Base-by-base conservation (phyloP, 2,888 invertebrate species). In the Athripsodes cinereus region DNA sequence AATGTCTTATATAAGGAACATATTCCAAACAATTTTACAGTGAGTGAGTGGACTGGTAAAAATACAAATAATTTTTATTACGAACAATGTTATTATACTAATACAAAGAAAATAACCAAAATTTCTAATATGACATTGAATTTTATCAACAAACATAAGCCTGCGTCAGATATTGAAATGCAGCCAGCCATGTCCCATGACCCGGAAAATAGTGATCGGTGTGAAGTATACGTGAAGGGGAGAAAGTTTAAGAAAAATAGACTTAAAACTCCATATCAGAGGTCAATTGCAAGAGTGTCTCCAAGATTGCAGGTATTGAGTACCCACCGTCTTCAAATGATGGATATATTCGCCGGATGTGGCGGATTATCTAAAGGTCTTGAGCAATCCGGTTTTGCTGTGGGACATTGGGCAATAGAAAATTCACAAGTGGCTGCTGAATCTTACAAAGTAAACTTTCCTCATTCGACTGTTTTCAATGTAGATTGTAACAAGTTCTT, bases 261-360 rank as follows among this genome's bases (percentile, higher is more conserved):
- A 10, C 16, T 46, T 10, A 48, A 21, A 21, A 48, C 19, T 5
- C 21, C 11, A 5, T n/a, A 48, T 10, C 18, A 48, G 13, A 48
- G 19, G 19, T 19, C 21, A 19, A 16, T 3, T 21, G 5, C 52
- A 8, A 34, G 16, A 34, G 13, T 18, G 13, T 18, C 16, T 13
- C 11, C 8, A 40, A 51, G 18, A 19, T n/a, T 16, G 2, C 2
- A 52, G 26, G 3, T 10, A 26, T 6, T 26, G 26, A 26, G 26
- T 10, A 26, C 11, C 21, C 22, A 55, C 19, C 51, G 34, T 26
- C 18, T 56, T n/a, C 49, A 50, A 16, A 20, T 22, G 8, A 34
- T 62, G 54, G 81, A 81, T 68, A 72, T 81, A 11, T 81, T 81
- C 68, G 74, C 79, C 61, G 81, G 81, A 1, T 79, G 79, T 70